These are phyloP conservation scores for Enteromius fasciolatus DNA, from an alignment of 2,797 vertebrate genomes.

Conservation along the genomic window DNA sequence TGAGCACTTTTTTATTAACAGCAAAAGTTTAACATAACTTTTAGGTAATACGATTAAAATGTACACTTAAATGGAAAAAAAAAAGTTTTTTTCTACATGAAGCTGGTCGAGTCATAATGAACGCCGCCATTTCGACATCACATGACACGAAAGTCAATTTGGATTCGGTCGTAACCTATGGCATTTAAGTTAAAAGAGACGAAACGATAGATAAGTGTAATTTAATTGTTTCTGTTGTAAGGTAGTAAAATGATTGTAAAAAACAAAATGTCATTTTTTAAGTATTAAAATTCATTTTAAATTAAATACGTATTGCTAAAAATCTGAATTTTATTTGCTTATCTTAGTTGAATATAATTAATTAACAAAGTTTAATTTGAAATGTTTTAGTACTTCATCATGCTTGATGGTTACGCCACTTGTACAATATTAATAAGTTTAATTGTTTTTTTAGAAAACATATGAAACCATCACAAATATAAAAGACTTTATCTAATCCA, in stretches of 20 bases:
- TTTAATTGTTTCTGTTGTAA: background rate
- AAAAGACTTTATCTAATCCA: background rate
- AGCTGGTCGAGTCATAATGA: background rate
- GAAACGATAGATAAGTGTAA: background rate
- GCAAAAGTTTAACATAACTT: background rate
- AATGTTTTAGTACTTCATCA: background rate
- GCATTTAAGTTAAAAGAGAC: too few relatives aligned
- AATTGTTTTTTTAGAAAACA: background rate
- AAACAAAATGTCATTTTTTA: background rate
- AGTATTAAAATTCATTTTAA: background rate
- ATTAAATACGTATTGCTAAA: background rate
- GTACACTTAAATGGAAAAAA: background rate
- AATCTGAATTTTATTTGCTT: background rate
- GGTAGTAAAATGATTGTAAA: background rate
- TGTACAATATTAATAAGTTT: background rate
- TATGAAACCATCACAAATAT: background rate
- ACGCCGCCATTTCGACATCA: conserved; percentile 24
- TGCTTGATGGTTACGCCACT: background rate
- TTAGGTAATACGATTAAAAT: background rate
- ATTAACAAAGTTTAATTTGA: background rate
- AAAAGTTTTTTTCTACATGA: background rate
- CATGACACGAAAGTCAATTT: conserved; percentile 8
- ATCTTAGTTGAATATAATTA: background rate
- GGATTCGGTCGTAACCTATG: background rate
- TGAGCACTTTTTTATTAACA: background rate